These are phyloP conservation scores for Calliopsis andreniformis DNA, from an alignment of 1,140 invertebrate species.

Conservation along the genomic window DNA sequence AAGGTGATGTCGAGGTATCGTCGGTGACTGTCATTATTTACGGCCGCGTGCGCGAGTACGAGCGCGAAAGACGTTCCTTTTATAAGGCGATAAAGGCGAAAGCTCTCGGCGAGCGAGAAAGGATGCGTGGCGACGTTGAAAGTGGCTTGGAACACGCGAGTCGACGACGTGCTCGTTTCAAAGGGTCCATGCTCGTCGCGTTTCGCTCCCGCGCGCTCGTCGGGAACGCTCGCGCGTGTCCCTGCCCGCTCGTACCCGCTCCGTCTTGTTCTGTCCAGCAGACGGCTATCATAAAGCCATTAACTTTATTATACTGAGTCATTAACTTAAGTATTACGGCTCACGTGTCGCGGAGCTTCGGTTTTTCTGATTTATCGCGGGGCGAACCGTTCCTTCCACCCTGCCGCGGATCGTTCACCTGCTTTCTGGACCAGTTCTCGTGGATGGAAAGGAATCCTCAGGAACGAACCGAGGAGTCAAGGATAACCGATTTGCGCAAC, in stretches of 20 bases:
- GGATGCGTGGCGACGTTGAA: constrained; percentile 31
- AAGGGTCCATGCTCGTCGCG: not conserved
- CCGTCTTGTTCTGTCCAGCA: constrained; percentile 66
- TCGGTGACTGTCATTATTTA: constrained; percentile 52
- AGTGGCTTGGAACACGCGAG: constrained; percentile 43
- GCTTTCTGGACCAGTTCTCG: not conserved
- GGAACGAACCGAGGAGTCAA: not conserved
- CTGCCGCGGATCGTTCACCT: constrained; percentile 42
- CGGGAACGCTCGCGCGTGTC: constrained; percentile 47
- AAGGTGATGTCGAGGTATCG: constrained; percentile 7
- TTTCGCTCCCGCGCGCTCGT: constrained; percentile 34
- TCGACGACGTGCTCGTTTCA: constrained; percentile 1
- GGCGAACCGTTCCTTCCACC: constrained; percentile 45
- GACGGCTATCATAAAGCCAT: constrained; percentile 80
- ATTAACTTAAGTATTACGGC: constrained; percentile 81
- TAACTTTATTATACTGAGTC: constrained; percentile 80
- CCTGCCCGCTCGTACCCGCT: constrained; percentile 29
- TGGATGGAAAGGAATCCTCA: not conserved
- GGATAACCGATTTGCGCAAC: not conserved
- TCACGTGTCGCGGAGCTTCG: constrained; percentile 77
- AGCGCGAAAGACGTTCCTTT: constrained; percentile 56
- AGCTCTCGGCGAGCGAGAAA: constrained; percentile 39
- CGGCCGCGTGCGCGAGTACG: constrained; percentile 36
- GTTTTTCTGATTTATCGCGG: constrained; percentile 72
- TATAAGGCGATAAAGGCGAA: constrained; percentile 67